Base-by-base conservation (phyloP, 1,140 invertebrate genomes). In the Eupristina koningsbergeri region DNA sequence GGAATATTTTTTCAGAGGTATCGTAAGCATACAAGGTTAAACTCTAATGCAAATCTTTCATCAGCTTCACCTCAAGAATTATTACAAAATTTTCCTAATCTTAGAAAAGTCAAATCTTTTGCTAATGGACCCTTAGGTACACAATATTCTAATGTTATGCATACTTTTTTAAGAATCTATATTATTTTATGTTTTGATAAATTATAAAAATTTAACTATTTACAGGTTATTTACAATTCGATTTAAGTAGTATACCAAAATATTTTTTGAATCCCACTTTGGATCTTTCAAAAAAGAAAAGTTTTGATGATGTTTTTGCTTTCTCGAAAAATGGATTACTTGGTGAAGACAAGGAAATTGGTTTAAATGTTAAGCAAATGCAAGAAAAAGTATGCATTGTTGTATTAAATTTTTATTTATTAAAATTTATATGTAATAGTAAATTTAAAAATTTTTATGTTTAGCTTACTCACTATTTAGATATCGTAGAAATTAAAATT, bases 401-500 rank as follows among this genome's bases (percentile, higher is more conserved):
- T 0, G 39, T 41, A 71, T 11, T 0, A 2, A 67, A 6, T 13
- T 29, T 67, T 6, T 15, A 67, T 67, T 31, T 47, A 7, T 2
- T 58, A 31, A 22, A 19, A 13, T 29, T 3, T 11, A 36, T 81
- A 81, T 53, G 50, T 29, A 50, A 50, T 45, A 50, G 36, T 73
- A 85, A 86, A n/a, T n/a, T n/a, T n/a, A n/a, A n/a, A n/a, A n/a
- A n/a, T n/a, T 78, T 88, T 84, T 74, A 83, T 87, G 90, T 89
- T 86, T 88, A 95, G 94, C 92, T 99, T n/a, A 98, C 96, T 89
- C 97, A 98, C 91, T 98, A 98, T 91, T 93, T 99, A 86, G 98
- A 99, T 93, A 95, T 97, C 73, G 96, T 99, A 47, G 98, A 99
- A 93, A 96, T 98, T 85, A 96, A 97, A 92, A 98, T 99, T 89